Conservation (phyloP, 2,888 invertebrate species). For the Formica aserva region DNA sequence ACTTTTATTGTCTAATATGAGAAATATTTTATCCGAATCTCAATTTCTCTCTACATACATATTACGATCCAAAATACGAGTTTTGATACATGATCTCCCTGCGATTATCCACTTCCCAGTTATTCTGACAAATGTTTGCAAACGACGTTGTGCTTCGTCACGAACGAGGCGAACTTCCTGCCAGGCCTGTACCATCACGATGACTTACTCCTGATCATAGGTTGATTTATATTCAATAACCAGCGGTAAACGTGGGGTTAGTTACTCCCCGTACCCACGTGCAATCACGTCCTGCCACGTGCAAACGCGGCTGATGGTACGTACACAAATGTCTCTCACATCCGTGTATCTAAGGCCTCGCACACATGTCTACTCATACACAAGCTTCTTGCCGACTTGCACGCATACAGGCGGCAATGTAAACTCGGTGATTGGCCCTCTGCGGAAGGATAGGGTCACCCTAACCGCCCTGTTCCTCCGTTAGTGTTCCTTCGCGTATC, state of each 20-base stretch:
- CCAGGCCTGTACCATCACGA: constrained; percentile 56
- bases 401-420: constrained; percentile 57
- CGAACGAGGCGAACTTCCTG: constrained; percentile 55
- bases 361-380: constrained; percentile 12
- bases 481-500: constrained; percentile 57
- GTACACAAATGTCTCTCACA: constrained; percentile 40
- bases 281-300: constrained; percentile 72
- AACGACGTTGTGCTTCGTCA: constrained; percentile 16
- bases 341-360: constrained; percentile 51
- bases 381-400: constrained; percentile 22
- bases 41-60: background rate
- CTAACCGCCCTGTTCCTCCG: constrained; percentile 53
- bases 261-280: constrained; percentile 68
- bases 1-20: background rate
- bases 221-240: constrained; percentile 81
- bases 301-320: constrained; percentile 65
- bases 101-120: constrained; percentile 2
- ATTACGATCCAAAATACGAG: background rate
- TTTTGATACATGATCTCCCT: background rate
- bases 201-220: constrained; percentile 74
- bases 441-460: constrained; percentile 62
- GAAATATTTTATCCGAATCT: background rate
- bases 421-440: constrained; percentile 74
- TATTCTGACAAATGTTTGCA: constrained; percentile 14
- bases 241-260: constrained; percentile 74